phyloP scores from a whole-genome alignment of 2,113 vertebrate species.

The Bubo scandiacus region DNA sequence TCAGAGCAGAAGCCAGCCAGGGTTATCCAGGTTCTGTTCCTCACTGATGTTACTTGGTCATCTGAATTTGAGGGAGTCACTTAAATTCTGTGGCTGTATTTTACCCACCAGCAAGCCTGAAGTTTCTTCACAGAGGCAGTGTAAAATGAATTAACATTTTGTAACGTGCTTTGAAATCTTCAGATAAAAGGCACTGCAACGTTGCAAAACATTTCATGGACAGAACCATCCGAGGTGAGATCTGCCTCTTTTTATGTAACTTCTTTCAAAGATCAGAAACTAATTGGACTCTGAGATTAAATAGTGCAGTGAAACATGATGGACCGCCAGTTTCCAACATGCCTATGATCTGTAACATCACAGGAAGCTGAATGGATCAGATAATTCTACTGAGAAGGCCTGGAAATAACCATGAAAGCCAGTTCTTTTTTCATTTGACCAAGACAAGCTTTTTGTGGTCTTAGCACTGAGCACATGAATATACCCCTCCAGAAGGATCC shows the following conservation, averaged over 20 bases:
- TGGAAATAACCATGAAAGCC: not conserved
- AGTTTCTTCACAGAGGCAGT: not conserved
- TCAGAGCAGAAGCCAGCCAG: not conserved
- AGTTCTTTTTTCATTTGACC: not conserved
- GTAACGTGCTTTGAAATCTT: not conserved
- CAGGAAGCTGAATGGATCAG: not conserved
- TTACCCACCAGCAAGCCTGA: not conserved
- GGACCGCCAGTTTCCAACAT: not conserved
- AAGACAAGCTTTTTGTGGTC: not conserved
- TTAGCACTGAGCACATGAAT: not conserved
- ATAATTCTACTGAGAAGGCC: not conserved
- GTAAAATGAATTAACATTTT: constrained; percentile 8
- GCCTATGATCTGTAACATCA: not conserved
- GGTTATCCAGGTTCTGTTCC: not conserved
- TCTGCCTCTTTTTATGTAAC: not conserved
- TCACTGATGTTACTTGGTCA: not conserved
- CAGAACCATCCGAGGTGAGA: not conserved
- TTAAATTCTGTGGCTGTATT: not conserved
- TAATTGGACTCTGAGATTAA: not conserved
- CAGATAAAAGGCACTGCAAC: not conserved
- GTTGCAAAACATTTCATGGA: not conserved
- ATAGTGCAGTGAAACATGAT: not conserved
- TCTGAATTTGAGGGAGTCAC: not conserved
- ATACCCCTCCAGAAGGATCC: not conserved
- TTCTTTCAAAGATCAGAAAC: not conserved